Evolutionary conservation across 2,797 vertebrate species (phyloP), one percentile per base, ranked within the genome.

Genomic region (Melanotaenia nigrans): DNA sequence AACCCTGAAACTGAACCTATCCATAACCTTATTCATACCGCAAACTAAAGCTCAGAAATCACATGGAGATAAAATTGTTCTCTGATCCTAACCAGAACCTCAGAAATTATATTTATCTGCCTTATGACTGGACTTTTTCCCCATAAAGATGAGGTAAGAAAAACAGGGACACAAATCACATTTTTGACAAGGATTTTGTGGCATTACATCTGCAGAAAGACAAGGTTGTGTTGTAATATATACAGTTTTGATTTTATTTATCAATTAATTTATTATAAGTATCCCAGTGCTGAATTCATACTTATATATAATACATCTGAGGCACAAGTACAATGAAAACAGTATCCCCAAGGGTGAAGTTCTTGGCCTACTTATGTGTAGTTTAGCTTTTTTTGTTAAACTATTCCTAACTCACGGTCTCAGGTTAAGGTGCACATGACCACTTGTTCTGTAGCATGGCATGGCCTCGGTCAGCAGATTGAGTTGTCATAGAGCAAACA

Each of bases 391-490:
- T 51, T 51, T 24, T 51, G 49, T 53, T 13, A 53, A 53, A 25
- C 18, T 53, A 53, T 24, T 25, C 9, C 51, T 25, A 53, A 53
- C 25, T 51, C 8, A 51, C 10, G 9, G n/a, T 51, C 9, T 24
- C n/a, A 3, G n/a, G 36, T 14, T 22, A 42, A 58, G 6, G 8
- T 28, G 5, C 2, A 0, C 35, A 65, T 32, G 53, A 24, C 14
- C 1, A 1, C 12, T 35, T 61, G 40, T 28, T 38, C 8, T 1
- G 20, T 35, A 58, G 38, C 33, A 47, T n/a, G 28, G 2, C 49
- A 61, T 1, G 38, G 42, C 47, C 57, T 49, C 61, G 16, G 54
- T 71, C 62, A 45, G 35, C 28, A 42, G 45, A 53, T 30, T 3
- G 0, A 68, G 13, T 33, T 20, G n/a, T 35, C 6, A 42, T 14